Evolutionary conservation across 2,113 vertebrate species (phyloP).

Genomic region (Serilophus lunatus): DNA sequence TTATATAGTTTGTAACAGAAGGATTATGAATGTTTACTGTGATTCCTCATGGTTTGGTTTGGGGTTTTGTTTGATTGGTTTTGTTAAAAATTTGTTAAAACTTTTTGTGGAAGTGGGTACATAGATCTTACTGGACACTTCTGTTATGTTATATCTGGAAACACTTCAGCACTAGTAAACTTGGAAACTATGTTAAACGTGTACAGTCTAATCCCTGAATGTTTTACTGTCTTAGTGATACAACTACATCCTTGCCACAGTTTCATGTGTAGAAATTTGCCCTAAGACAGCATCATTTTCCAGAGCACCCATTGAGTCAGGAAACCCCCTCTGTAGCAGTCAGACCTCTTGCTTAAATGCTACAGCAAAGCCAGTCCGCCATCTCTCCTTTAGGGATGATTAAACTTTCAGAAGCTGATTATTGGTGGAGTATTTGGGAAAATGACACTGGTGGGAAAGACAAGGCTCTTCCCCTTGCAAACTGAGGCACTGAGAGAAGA

Average conservation of each 20-base stretch:
- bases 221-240: not conserved
- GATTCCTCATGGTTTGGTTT: not conserved
- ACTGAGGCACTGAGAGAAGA: not conserved
- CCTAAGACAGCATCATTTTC: not conserved
- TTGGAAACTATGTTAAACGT: conserved; percentile 10
- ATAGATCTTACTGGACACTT: not conserved
- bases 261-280: not conserved
- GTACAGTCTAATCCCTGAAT: not conserved
- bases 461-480: not conserved
- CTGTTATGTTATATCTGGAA: not conserved
- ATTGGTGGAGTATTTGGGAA: not conserved
- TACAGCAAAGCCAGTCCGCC: not conserved
- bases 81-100: not conserved
- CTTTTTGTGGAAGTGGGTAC: not conserved
- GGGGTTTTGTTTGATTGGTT: not conserved
- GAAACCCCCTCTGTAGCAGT: not conserved
- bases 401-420: not conserved
- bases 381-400: not conserved
- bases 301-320: not conserved
- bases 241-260: not conserved
- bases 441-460: not conserved
- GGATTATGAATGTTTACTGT: not conserved
- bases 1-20: not conserved
- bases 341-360: not conserved
- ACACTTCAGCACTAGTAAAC: not conserved